Evolutionary conservation across 2,888 invertebrate genomes (phyloP), one percentile per base, ranked within the genome.

Genomic region (Lissocephala sabroskyi): DNA sequence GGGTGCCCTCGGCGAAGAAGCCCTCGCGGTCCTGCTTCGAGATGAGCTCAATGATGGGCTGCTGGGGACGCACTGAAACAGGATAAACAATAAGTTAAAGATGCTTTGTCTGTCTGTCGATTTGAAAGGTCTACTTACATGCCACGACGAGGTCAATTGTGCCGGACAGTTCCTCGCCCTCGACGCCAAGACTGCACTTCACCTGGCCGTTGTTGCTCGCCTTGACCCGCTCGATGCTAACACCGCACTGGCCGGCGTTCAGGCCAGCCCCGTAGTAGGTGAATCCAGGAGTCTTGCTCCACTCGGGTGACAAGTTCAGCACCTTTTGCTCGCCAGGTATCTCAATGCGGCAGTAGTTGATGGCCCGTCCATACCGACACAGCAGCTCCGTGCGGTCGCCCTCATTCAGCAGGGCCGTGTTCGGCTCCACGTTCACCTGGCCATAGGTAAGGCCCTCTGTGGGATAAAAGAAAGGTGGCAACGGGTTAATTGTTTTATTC

Each of bases 191-290:
- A 28, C 86, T 86, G 78, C 93, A 94, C 41, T 87, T 88, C 60
- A 92, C 88, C 61, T 87, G 86, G 0, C 94, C 94, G 79, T 93
- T 91, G 84, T 91, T 88, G 36, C 85, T 86, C 41, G 91, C 90
- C 52, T 85, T 86, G 11, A 92, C 88, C 47, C 86, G 86, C 51
- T 87, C 86, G 54, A 94, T 90, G 48, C 84, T 86, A 3, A 91
- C 89, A 1, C 93, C 93, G 67, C 94, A 94, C 62, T 93, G 89
- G 0, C 93, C 93, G 1, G 83, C 80, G 75, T 86, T 82, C 7
- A 88, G 63, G 2, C 89, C 88, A 33, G 84, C 75, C 1, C 89
- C 89, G 4, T 76, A 81, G 65, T 89, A 89, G 1, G 85, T 81
- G 23, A 87, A 86, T n/a, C 87, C 87, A 0, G 86, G 86, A 4